Base-by-base conservation (phyloP, 2,888 invertebrate species). In the Sabellastarte sp. region DNA sequence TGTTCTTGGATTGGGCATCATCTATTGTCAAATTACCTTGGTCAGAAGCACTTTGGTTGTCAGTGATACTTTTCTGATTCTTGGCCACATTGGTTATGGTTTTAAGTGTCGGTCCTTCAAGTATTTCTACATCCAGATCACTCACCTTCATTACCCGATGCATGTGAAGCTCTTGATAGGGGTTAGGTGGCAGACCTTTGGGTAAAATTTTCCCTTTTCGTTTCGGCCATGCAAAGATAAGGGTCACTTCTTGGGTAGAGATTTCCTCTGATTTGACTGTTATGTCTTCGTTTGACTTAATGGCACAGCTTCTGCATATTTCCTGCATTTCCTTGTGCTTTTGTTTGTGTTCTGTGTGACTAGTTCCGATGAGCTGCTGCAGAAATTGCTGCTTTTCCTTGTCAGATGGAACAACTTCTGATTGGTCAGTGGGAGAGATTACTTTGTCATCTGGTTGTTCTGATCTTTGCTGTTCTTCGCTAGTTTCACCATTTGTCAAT, bases 161-260 rank as follows among this genome's bases (percentile, higher is more conserved):
- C 29, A 60, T 5, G 26, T 60, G 50, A 4, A 60, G 5, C 10
- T 20, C 29, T 32, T 52, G 26, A 30, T 52, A 60, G 5, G 52
- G 51, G 3, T 60, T 4, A 5, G 26, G 5, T 15, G 24, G 4
- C 41, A 5, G 32, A 10, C 10, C 4, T 4, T 10, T 4, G 33
- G 10, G 3, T 30, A 31, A 15, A 5, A 10, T 26, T 15, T 3
- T 4, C 5, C n/a, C 3, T 60, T 10, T 50, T 29, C 51, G 5
- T 50, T 60, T 60, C 3, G 60, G 60, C 60, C 60, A 60, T 4
- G 28, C 52, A 29, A 60, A 60, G 5, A 60, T 52, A 5, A 60
- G 26, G 20, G 51, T 60, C 28, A 60, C 52, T 26, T 60, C 60
- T 32, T 60, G 60, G 4, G 60, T 60, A 5, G 52, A 52, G 26